Conservation (phyloP, 2,797 vertebrate species). For the Coregonus ussuriensis region DNA sequence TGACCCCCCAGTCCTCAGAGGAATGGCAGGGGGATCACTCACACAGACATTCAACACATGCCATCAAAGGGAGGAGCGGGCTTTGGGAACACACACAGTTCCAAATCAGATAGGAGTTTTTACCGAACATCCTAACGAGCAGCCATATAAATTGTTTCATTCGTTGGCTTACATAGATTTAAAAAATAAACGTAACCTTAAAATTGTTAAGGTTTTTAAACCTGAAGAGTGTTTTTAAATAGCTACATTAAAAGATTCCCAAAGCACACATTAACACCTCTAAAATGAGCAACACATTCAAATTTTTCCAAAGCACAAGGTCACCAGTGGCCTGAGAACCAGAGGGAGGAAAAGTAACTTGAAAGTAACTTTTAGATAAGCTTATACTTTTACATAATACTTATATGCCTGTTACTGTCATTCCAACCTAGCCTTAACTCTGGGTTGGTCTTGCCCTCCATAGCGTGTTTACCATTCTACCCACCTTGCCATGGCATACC, state of each 20-base stretch:
- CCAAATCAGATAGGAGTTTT: neutral
- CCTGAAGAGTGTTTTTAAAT: neutral
- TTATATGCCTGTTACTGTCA: neutral
- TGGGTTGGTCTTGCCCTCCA: constrained; percentile 15
- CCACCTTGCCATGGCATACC: constrained; percentile 57
- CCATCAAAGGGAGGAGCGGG: neutral
- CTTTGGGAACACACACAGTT: neutral
- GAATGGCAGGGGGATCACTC: constrained; percentile 18
- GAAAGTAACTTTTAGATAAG: neutral
- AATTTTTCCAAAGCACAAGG: neutral
- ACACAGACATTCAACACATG: constrained; percentile 2
- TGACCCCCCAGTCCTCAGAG: constrained; percentile 25
- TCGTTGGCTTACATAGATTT: neutral
- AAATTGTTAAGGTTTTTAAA: too few species aligned
- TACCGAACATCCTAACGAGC: neutral
- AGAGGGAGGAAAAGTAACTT: neutral
- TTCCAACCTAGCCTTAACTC: neutral
- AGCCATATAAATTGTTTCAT: neutral
- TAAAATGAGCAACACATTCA: neutral
- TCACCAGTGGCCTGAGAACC: neutral
- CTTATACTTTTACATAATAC: neutral
- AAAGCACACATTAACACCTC: neutral
- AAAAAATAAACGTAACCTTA: too few species aligned
- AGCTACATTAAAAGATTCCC: neutral
- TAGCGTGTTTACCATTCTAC: constrained; percentile 11